phyloP scores from a whole-genome alignment of 2,888 invertebrate genomes.

The Pollenia amentaria region DNA sequence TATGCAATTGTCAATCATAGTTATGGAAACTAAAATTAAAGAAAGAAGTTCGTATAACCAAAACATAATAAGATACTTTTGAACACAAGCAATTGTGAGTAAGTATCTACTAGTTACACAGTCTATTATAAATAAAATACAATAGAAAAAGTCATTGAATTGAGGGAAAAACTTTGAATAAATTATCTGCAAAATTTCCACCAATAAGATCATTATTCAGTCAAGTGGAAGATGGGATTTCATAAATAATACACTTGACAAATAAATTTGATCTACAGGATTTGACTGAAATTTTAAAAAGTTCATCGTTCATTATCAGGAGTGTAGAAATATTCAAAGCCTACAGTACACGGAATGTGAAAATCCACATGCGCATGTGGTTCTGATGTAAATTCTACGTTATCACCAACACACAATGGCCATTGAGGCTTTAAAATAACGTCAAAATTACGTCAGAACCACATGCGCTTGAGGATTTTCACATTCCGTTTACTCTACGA shows the following conservation, averaged over 20 bases:
- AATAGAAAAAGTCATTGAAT: slow-evolving; percentile 33
- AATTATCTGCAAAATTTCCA: neutral
- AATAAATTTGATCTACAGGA: neutral
- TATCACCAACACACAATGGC: no score
- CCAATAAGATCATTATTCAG: slow-evolving; percentile 21
- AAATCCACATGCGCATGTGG: no score
- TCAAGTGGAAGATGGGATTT: slow-evolving; percentile 6
- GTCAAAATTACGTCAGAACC: no score
- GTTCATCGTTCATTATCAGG: no score
- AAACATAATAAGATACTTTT: slow-evolving; percentile 61
- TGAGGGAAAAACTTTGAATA: neutral
- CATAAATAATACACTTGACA: neutral
- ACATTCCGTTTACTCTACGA: no score
- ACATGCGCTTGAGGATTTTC: no score
- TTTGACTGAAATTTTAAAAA: neutral
- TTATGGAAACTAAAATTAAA: slow-evolving; percentile 37
- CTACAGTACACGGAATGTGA: no score
- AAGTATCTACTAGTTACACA: neutral
- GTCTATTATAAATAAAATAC: slow-evolving; percentile 12
- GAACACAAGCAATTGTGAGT: neutral
- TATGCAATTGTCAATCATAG: slow-evolving; percentile 66
- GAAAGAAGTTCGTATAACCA: slow-evolving; percentile 47
- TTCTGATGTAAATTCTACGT: no score
- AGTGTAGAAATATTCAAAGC: no score
- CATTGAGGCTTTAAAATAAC: no score